These are phyloP conservation scores for Phylloscopus whistleri DNA, from an alignment of 2,113 vertebrate species.

Conservation along the genomic window DNA sequence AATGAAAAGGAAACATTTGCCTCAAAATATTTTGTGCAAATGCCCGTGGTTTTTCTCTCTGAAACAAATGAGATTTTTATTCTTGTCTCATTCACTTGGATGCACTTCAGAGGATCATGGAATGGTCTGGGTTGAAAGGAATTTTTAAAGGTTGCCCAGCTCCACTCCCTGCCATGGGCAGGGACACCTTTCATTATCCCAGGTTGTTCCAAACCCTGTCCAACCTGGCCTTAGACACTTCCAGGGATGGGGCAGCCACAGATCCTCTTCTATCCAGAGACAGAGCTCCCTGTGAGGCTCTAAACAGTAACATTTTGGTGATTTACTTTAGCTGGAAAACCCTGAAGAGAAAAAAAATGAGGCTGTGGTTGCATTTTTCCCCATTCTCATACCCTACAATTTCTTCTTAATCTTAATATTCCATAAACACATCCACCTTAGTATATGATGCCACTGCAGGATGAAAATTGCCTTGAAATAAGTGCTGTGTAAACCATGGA, in stretches of 20 bases:
- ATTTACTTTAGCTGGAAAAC: not conserved
- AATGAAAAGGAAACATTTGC: not conserved
- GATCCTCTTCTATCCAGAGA: not conserved
- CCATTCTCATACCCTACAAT: not conserved
- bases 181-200: not conserved
- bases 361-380: not conserved
- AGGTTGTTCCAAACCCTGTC: fast-evolving
- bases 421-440: not conserved
- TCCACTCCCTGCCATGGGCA: not conserved
- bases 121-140: not conserved
- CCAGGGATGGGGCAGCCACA: not conserved
- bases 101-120: not conserved
- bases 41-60: not conserved
- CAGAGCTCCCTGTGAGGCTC: not conserved
- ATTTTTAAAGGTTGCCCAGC: not conserved
- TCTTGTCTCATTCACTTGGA: not conserved
- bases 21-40: not conserved
- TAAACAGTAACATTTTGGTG: not conserved
- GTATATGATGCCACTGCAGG: not conserved
- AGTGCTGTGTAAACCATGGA: not conserved
- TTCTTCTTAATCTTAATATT: not conserved
- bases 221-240: not conserved
- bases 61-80: not conserved
- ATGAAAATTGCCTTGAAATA: not conserved
- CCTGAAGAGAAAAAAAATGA: not conserved